These are phyloP conservation scores for Punctoribates punctum DNA, from an alignment of 2,888 invertebrate genomes.

Conservation along the genomic window DNA sequence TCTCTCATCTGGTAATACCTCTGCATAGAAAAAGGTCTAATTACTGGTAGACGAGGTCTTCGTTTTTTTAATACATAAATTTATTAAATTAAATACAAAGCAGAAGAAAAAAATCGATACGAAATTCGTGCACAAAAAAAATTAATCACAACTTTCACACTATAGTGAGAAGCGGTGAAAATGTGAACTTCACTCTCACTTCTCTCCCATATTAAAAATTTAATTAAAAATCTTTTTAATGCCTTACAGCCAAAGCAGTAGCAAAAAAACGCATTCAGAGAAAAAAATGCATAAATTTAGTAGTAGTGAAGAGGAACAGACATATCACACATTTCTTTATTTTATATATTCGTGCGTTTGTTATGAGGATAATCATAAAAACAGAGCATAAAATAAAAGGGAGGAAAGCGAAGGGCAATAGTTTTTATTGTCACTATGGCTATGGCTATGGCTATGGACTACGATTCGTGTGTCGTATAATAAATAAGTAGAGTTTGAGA, in stretches of 20 bases:
- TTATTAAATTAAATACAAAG: conserved; percentile 8
- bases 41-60: conserved; percentile 13
- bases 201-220: conserved; percentile 19
- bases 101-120: conserved; percentile 10
- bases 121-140: conserved; percentile 19
- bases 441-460: neutral
- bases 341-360: conserved; percentile 26
- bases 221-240: conserved; percentile 31
- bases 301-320: neutral
- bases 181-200: conserved; percentile 7
- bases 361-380: conserved; percentile 18
- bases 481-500: neutral
- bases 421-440: conserved; percentile 16
- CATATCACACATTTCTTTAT: conserved; percentile 20
- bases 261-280: neutral
- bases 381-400: conserved; percentile 22
- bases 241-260: conserved; percentile 24
- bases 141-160: conserved; percentile 30
- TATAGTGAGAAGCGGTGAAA: conserved; percentile 1
- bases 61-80: conserved; percentile 16
- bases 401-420: conserved; percentile 20
- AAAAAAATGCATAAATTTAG: conserved; percentile 19
- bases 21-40: conserved; percentile 17
- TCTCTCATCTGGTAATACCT: conserved; percentile 1
- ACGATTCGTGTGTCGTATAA: neutral